phyloP scores from a whole-genome alignment of 2,797 vertebrate species.

The Vipera latastei region DNA sequence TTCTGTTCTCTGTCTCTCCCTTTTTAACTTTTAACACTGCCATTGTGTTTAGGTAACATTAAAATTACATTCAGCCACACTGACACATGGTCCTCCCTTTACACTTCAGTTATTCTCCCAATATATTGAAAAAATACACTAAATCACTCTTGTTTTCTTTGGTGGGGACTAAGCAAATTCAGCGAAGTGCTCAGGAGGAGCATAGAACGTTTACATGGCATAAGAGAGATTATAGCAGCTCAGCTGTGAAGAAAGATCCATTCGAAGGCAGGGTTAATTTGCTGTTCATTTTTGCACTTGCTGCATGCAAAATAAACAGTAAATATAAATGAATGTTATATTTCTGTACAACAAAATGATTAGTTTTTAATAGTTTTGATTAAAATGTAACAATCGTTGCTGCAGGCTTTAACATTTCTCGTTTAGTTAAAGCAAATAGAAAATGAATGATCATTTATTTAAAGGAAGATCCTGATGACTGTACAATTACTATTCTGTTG shows the following conservation, averaged over 20 bases:
- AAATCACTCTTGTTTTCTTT: conserved; percentile 47
- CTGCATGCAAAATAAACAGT: conserved; percentile 73
- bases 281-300: conserved; percentile 74
- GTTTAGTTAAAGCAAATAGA: conserved; percentile 76
- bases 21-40: conserved; percentile 46
- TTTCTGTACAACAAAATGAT: conserved; percentile 77
- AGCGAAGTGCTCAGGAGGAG: conserved; percentile 63
- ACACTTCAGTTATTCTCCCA: conserved; percentile 57
- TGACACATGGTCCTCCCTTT: conserved; percentile 57
- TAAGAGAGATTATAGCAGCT: conserved; percentile 70
- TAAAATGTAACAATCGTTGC: conserved; percentile 69
- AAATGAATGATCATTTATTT: conserved; percentile 69
- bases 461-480: conserved; percentile 56
- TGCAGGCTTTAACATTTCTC: conserved; percentile 66
- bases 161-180: conserved; percentile 55
- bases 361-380: conserved; percentile 76
- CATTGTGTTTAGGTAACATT: conserved; percentile 43
- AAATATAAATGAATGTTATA: conserved; percentile 75
- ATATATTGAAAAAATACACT: conserved; percentile 59
- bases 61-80: conserved; percentile 37
- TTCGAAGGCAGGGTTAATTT: conserved; percentile 75
- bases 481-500: conserved; percentile 46
- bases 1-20: conserved; percentile 22
- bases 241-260: conserved; percentile 71
- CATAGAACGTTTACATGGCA: conserved; percentile 65